Evolutionary conservation across 1,140 invertebrate species (phyloP).

Genomic region (Diachasmimorpha longicaudata): DNA sequence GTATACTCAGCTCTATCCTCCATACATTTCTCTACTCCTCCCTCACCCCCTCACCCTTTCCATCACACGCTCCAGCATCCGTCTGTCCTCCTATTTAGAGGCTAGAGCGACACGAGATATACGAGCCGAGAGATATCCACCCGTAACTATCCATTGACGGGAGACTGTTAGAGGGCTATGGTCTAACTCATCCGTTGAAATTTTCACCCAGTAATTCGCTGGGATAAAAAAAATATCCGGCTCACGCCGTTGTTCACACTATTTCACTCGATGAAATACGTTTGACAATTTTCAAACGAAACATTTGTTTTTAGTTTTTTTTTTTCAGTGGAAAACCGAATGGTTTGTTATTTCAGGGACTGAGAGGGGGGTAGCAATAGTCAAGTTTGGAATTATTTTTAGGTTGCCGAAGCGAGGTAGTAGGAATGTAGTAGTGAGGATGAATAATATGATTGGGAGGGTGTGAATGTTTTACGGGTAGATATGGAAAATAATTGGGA

Average conservation of each 20-base stretch:
- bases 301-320: neutral
- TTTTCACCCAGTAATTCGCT: neutral
- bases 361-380: no score
- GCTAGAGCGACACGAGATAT: neutral
- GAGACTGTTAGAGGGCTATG: neutral
- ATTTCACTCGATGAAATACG: neutral
- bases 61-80: no score
- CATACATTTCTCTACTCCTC: neutral
- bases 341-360: no score
- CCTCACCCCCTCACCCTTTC: no score
- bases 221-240: neutral
- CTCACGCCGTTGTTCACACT: neutral
- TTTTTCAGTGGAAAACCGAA: neutral
- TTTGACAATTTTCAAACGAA: neutral
- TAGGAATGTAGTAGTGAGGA: no score
- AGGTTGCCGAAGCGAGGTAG: no score
- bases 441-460: no score
- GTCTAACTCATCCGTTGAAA: neutral
- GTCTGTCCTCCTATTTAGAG: neutral
- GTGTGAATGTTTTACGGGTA: no score
- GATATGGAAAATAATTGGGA: no score
- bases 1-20: conserved; percentile 1
- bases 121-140: neutral
- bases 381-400: no score
- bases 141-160: neutral